Percentiles rank a stretch among this genome's conserved stretches.
Evolutionary conservation across 2,797 vertebrate genomes (phyloP).

Genomic region (Odontamblyopus rebecca): DNA sequence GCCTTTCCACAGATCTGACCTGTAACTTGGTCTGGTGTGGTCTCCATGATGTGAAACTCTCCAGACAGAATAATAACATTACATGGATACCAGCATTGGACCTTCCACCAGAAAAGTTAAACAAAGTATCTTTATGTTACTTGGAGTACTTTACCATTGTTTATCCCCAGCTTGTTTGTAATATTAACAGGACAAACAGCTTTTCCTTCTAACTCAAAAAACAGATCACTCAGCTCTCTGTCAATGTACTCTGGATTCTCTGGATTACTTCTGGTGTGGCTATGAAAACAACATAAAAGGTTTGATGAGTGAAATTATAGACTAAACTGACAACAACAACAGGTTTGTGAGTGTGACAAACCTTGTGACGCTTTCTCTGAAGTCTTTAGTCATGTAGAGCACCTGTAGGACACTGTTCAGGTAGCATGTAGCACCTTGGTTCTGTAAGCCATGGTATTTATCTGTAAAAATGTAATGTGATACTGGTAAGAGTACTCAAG

Average conservation of each 20-base stretch:
- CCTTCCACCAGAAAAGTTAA: too few species aligned
- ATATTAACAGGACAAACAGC: constrained; percentile 8
- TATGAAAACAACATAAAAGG: neutral
- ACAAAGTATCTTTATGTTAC: too few species aligned
- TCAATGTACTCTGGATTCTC: constrained; percentile 6
- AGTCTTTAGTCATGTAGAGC: constrained; percentile 69
- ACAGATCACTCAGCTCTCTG: constrained; percentile 43
- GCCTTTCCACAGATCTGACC: too few species aligned
- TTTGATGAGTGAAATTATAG: neutral
- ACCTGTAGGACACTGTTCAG: constrained; percentile 74
- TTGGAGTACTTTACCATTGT: constrained; percentile 34
- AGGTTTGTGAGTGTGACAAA: constrained; percentile 23
- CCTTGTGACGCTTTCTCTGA: constrained; percentile 59
- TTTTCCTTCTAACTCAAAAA: constrained; percentile 16
- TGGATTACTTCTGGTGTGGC: neutral
- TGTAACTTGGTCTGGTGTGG: too few species aligned
- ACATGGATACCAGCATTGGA: too few species aligned
- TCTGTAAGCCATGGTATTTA: constrained; percentile 48
- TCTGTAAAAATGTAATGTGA: neutral
- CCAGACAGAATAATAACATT: too few species aligned
- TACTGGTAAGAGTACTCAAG: too few species aligned
- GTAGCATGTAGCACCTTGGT: constrained; percentile 72
- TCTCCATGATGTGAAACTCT: too few species aligned
- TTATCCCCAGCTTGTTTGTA: constrained; percentile 51
- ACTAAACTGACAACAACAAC: too few species aligned